Base-by-base conservation (phyloP, 2,113 vertebrate genomes). In the Potamarius usumacintae region DNA sequence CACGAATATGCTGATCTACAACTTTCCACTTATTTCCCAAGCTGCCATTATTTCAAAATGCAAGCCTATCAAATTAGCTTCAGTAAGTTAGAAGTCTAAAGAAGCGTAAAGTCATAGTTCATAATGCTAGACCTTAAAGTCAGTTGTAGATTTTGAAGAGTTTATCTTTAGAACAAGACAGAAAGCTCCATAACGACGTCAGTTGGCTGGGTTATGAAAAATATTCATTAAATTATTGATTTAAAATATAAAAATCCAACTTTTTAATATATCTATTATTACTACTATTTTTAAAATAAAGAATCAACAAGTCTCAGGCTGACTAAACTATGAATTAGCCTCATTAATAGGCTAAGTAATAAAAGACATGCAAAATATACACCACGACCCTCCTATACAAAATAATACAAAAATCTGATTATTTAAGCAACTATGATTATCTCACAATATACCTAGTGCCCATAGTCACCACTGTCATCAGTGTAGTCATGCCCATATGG, bases 21-120 rank as follows among this genome's bases (percentile, higher is more conserved):
- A 74, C 17, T 87, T 87, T 87, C 25, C 14, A 86, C 30, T 82
- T 57, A 82, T 57, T 86, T 69, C 76, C 76, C 62, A 86, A 86
- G 74, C 71, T 52, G 57, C 11, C 34, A 52, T 85, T 63, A 78
- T 77, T 85, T 11, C 48, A 53, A 62, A 67, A 22, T 50, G 17
- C 83, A 85, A 74, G 55, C 55, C 67, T 7, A 55, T 30, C 18
- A 25, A 58, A 80, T 34, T 17, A 57, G 11, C 77, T 57, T 57
- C n/a, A 30, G n/a, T 30, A 53, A 7, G 14, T 15, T 34, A 57
- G 53, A 34, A 5, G n/a, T 10, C 25, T 25, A 77, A 52, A 77
- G 48, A 12, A 78, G 48, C 25, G 48, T n/a, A 9, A 52, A 76
- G 72, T 10, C 9, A n/a, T 78, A 78, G 9, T 78, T 53, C 76